Conservation (phyloP, 2,888 invertebrate genomes). For the Drosophila peninsularis region DNA sequence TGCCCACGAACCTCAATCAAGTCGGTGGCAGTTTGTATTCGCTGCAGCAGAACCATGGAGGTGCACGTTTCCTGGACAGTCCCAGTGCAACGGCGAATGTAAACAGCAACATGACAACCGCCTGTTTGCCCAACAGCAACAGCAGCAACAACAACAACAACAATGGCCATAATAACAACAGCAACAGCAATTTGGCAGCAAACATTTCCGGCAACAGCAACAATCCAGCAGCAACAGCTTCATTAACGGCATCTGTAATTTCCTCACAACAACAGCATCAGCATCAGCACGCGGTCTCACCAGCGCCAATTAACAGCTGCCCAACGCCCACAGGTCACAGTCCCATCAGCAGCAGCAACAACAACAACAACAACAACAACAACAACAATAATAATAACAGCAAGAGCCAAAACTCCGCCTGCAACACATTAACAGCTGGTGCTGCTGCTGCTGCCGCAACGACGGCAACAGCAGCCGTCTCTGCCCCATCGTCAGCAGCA, state of each 20-base stretch:
- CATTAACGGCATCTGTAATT: conserved; percentile 76
- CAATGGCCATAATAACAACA: conserved; percentile 44
- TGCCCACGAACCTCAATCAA: conserved; percentile 84
- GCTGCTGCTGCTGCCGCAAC: conserved; percentile 45
- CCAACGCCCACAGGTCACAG: conserved; percentile 73
- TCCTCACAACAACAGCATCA: conserved; percentile 61
- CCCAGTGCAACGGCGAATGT: conserved; percentile 58
- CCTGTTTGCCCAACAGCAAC: conserved; percentile 52
- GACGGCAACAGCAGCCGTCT: conserved; percentile 40
- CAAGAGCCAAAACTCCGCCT: conserved; percentile 69
- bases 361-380: too few species aligned
- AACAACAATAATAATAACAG: conserved; percentile 42
- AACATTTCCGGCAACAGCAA: conserved; percentile 68
- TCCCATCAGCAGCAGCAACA: conserved; percentile 52
- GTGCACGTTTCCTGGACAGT: conserved; percentile 82
- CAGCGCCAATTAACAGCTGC: conserved; percentile 76
- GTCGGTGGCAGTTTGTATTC: conserved; percentile 82
- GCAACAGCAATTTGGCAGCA: conserved; percentile 52
- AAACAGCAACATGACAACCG: conserved; percentile 57
- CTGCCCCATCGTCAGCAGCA: conserved; percentile 47
- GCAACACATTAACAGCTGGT: conserved; percentile 69
- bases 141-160: conserved; percentile 48
- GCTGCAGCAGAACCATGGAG: conserved; percentile 81
- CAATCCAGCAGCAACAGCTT: conserved; percentile 64
- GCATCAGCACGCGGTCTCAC: conserved; percentile 59